Evolutionary conservation across 1,140 invertebrate species (phyloP), one percentile per base, ranked within the genome.

Genomic region (Eumeta japonica): DNA sequence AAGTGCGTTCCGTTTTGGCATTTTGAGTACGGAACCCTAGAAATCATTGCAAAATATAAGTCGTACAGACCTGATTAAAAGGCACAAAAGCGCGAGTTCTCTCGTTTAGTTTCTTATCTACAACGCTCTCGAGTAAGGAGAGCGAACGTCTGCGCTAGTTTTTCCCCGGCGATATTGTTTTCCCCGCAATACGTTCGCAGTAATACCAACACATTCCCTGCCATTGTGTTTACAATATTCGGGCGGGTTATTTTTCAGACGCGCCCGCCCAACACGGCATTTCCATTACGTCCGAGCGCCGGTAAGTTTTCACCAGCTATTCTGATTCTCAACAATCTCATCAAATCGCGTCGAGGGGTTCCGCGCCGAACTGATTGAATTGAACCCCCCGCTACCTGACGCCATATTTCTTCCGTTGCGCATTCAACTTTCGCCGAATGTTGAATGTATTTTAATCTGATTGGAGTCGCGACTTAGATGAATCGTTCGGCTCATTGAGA

Each of bases 371-470:
- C 61, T 73, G 68, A 73, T 73, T 71, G 68, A 68, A 73, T 73
- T 71, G 65, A 68, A 62, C 53, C 46, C n/a, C 62, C 43, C 51
- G 51, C 50, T 61, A 63, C 64, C 59, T 67, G 57, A 39, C 52
- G 48, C 55, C 50, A 60, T 65, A 70, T 66, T 73, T 66, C 62
- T 66, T 68, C 48, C 45, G 55, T 58, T 45, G 55, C 55, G 62
- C 63, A 72, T 64, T 61, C 56, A 67, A 68, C 58, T 65, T 67
- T 64, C 65, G 60, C 62, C 55, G 54, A 58, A 62, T 60, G 61
- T 66, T 67, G 64, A 67, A 71, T 60, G 61, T 67, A 61, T 58
- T 68, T 68, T 73, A 73, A 70, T 73, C 65, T 62, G 63, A 73
- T 70, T 65, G 57, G 62, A 58, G 37, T 64, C 53, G 44, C 55